Percentiles rank a stretch among this genome's conserved stretches.
Evolutionary conservation across 2,888 invertebrate species (phyloP).

Genomic region (Nezara viridula): DNA sequence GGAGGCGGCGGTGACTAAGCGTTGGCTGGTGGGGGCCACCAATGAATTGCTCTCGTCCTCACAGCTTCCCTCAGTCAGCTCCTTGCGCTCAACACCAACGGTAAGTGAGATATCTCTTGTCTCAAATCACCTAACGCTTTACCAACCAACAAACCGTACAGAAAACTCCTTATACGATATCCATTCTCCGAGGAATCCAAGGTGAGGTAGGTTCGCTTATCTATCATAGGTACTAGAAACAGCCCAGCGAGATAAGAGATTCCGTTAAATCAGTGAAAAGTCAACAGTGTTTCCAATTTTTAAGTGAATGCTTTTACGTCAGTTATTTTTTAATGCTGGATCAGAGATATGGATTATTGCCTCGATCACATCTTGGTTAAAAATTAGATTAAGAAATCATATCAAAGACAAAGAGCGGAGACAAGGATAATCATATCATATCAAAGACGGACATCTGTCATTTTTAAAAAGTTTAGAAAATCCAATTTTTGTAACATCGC

Average conservation of each 20-base stretch:
- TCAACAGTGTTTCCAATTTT: neutral
- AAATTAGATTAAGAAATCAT: no score
- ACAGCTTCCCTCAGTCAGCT: neutral
- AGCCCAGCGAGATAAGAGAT: neutral
- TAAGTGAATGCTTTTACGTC: neutral
- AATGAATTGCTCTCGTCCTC: neutral
- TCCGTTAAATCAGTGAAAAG: neutral
- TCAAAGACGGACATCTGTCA: no score
- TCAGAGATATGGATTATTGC: no score
- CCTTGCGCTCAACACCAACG: neutral
- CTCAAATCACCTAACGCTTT: neutral
- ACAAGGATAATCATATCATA: no score
- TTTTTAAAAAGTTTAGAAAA: no score
- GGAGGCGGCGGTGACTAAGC: constrained; percentile 21
- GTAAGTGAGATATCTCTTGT: neutral
- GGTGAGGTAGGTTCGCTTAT: neutral
- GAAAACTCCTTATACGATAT: neutral
- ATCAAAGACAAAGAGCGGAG: no score
- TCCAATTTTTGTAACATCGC: no score
- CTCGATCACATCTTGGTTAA: no score
- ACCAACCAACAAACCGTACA: neutral
- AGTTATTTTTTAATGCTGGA: neutral
- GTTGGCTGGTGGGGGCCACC: neutral
- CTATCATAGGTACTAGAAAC: neutral
- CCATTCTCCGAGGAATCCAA: neutral